Conservation (phyloP, 2,797 vertebrate genomes). For the Cynodonichthys magdalenae region DNA sequence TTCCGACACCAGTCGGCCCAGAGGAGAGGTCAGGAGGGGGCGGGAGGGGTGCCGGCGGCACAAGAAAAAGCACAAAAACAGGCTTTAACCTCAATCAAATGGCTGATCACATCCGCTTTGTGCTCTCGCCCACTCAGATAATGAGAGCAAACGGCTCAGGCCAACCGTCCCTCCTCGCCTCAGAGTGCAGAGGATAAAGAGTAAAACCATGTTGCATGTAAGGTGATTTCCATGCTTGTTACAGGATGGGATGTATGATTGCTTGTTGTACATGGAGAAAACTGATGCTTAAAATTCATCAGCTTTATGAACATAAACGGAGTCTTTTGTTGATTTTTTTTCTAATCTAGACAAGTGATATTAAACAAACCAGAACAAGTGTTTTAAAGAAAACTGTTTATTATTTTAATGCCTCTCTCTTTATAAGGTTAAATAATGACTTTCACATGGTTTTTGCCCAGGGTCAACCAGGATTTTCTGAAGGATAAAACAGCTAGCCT, state of each 20-base stretch:
- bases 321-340: not conserved
- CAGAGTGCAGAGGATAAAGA: slow-evolving; percentile 26
- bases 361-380: not conserved
- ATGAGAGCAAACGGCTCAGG: slow-evolving; percentile 48
- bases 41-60: slow-evolving; percentile 28
- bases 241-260: slow-evolving; percentile 2
- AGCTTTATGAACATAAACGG: slow-evolving; percentile 11
- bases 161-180: slow-evolving; percentile 15
- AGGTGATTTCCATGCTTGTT: slow-evolving; percentile 21
- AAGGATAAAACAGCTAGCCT: not conserved
- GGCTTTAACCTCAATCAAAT: slow-evolving; percentile 76
- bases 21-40: slow-evolving; percentile 48
- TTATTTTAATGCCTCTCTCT: not conserved
- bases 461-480: not conserved
- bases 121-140: slow-evolving; percentile 54
- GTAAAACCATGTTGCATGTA: slow-evolving; percentile 18
- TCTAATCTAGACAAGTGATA: not conserved
- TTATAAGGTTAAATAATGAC: not conserved
- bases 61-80: slow-evolving; percentile 26
- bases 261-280: slow-evolving; percentile 9
- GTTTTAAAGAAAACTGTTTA: not conserved
- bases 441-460: no score
- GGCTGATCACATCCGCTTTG: slow-evolving; percentile 56
- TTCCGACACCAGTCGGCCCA: slow-evolving; percentile 38
- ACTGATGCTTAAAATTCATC: slow-evolving; percentile 5